Evolutionary conservation across 1,140 invertebrate species (phyloP), one percentile per base, ranked within the genome.

Genomic region (Temnothorax curvispinosus): DNA sequence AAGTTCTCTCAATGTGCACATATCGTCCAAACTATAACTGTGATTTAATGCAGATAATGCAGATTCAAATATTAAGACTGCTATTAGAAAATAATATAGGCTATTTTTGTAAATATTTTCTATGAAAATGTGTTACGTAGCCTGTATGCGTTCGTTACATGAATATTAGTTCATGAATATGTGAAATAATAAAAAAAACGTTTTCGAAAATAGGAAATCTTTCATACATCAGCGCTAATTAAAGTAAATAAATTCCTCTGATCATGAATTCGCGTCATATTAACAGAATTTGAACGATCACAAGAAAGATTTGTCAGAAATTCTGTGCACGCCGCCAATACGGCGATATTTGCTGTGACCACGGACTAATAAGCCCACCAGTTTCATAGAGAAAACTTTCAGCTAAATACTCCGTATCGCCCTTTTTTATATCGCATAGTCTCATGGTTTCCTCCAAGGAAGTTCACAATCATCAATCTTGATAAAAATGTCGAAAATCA

Each of bases 361-460:
- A 35, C 58, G 50, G 65, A 82, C 65, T 91, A 91, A 91, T 91
- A 91, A 91, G 85, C 82, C 72, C 32, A 91, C 47, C 87, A 71
- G 60, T 90, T 82, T 89, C 85, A 71, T 85, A 86, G 88, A 91
- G 71, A 86, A 67, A 21, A 91, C 47, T 81, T 88, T 80, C 54
- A 32, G 50, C 77, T 88, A 91, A 91, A 91, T 86, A 86, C 85
- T 89, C 69, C 62, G 44, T 38, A 8, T 5, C 85, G 9, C 74
- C n/a, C 47, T 81, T 71, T 77, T 67, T 65, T 8, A 41, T 72
- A 3, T 52, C 54, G 21, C 71, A n/a, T n/a, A 81, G 44, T n/a
- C 9, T 13, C 44, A 18, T 85, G 44, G 50, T n/a, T 77, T 72
- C 35, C 67, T 41, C 3, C n/a, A 35, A 15, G 69, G 54, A 80